Base-by-base conservation (phyloP, 2,888 invertebrate species). In the Tetheella fluctuosa region DNA sequence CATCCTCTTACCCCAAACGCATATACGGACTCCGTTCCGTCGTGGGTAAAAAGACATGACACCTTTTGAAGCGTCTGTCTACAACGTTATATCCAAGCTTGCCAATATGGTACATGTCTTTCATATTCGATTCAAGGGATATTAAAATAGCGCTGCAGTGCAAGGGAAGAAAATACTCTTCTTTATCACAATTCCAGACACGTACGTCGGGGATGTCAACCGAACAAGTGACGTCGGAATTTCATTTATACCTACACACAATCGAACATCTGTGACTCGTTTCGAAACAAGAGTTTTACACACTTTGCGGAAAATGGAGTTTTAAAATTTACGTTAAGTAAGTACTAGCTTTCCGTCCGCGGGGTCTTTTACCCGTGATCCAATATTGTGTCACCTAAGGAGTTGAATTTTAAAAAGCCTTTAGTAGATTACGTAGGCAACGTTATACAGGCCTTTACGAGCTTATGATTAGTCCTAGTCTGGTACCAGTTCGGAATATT, bases 221-320 rank as follows among this genome's bases (percentile, higher is more conserved):
- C 59, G 55, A 57, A 52, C 65, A 65, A 54, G 60, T 69, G 71
- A 71, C 71, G 60, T 58, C 53, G 67, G 64, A 72, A 71, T 72
- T 72, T 71, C 71, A 72, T 79, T 79, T 75, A 69, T 4, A n/a
- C n/a, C n/a, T 64, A 69, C 69, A 65, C 69, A 67, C 71, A 64
- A 68, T 79, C 64, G 69, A 72, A 68, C 68, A 68, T 69, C 67
- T 70, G 63, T 57, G 67, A 68, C 65, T 62, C 66, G 57, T 7
- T 20, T 20, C 54, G 61, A 73, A 71, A 73, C 71, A 70, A 72
- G 68, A 73, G 68, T 10, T 17, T 20, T 20, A 2, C 6, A n/a
- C 39, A 39, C 2, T 13, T 34, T 34, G 13, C n/a, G n/a, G 39
- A 39, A n/a, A 39, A 39, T 15, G 0, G 39, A n/a, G 6, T 15